phyloP scores from a whole-genome alignment of 2,113 vertebrate genomes.

The Gobius niger region DNA sequence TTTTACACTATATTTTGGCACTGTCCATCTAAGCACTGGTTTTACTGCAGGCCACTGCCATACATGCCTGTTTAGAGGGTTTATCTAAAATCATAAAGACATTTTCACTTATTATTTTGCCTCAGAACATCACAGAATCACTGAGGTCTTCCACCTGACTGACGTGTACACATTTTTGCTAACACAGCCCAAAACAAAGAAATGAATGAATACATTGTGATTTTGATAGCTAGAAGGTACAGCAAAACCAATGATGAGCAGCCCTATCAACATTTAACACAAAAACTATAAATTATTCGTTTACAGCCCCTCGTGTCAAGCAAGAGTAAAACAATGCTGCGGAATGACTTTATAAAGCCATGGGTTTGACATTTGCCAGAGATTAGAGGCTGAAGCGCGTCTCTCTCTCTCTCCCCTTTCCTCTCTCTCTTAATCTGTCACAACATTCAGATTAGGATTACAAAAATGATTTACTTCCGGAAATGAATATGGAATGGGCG shows the following conservation, averaged over 20 bases:
- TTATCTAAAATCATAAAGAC: too few species aligned
- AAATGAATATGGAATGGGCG: conserved; percentile 70
- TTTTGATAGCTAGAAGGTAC: too few species aligned
- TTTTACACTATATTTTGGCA: conserved; percentile 58
- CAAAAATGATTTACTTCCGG: conserved; percentile 79
- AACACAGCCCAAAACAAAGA: too few species aligned
- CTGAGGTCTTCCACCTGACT: too few species aligned
- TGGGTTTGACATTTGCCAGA: conserved; percentile 45
- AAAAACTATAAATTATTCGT: not conserved
- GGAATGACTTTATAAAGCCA: conserved; percentile 33
- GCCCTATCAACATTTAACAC: not conserved
- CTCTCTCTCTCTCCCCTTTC: conserved; percentile 31
- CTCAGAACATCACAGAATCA: too few species aligned
- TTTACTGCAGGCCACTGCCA: conserved; percentile 7
- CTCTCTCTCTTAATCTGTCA: conserved; percentile 66
- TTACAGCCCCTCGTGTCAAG: not conserved
- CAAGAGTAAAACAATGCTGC: conserved; percentile 7
- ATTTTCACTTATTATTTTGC: too few species aligned
- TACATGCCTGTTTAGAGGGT: conserved; percentile 6
- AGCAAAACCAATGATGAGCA: not conserved
- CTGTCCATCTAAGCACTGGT: conserved; percentile 37
- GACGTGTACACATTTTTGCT: too few species aligned
- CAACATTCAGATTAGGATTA: conserved; percentile 82
- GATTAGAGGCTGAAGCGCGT: conserved; percentile 59
- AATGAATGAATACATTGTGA: too few species aligned